These are phyloP conservation scores for Taenioides sp. DNA, from an alignment of 2,797 vertebrate species.

Conservation along the genomic window DNA sequence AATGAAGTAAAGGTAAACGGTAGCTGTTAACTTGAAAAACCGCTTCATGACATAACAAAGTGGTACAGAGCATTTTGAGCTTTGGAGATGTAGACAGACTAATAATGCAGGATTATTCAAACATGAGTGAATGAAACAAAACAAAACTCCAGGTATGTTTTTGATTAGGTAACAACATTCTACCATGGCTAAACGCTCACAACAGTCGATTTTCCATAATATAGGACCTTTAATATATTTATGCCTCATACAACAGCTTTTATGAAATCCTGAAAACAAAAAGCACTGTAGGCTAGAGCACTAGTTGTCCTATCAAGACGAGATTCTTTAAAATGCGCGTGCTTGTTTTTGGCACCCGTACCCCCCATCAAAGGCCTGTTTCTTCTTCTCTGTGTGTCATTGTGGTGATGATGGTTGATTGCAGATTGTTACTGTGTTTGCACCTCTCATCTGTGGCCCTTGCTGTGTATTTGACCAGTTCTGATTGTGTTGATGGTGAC, in stretches of 20 bases:
- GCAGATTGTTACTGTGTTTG: slow-evolving; percentile 86
- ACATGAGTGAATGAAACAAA: too few species aligned
- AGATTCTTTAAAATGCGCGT: slow-evolving; percentile 11
- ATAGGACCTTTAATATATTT: neutral
- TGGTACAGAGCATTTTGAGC: too few species aligned
- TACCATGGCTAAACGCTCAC: too few species aligned
- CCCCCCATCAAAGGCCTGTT: slow-evolving; percentile 45
- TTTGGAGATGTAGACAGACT: too few species aligned
- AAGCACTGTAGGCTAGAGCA: slow-evolving; percentile 15
- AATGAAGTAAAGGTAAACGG: too few species aligned
- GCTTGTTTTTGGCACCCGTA: slow-evolving; percentile 40
- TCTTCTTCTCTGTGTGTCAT: slow-evolving; percentile 67
- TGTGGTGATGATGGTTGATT: slow-evolving; percentile 83
- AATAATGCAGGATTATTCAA: too few species aligned
- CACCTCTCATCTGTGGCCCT: slow-evolving; percentile 77
- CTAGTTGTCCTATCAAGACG: slow-evolving; percentile 29
- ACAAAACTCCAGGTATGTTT: too few species aligned
- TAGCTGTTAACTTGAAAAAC: too few species aligned
- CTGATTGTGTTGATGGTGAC: slow-evolving; percentile 85
- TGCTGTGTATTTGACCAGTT: slow-evolving; percentile 82
- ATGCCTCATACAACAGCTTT: neutral
- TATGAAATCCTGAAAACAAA: neutral
- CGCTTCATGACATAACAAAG: too few species aligned
- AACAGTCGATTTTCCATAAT: too few species aligned
- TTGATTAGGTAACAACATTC: too few species aligned